Evolutionary conservation across 2,113 vertebrate species (phyloP), one percentile per base, ranked within the genome.

Genomic region (Ctenodactylus gundi): DNA sequence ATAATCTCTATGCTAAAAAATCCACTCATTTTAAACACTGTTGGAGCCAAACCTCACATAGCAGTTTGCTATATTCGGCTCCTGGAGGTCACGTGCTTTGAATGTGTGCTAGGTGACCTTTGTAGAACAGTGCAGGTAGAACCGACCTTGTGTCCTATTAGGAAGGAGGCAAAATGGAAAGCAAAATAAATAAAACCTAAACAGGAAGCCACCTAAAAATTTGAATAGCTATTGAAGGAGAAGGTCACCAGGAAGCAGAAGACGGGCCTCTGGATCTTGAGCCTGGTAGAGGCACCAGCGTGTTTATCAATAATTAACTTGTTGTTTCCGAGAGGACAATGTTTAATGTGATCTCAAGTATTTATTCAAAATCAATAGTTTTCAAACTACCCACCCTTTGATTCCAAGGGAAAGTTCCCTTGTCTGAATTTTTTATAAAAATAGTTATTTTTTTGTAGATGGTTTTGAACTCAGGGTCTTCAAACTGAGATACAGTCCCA

Each of bases 271-370:
- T 76, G 29, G 49, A 51, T 87, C 77, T 77, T 93, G 86, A 96
- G 57, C 36, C 80, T 76, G 53, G 93, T 84, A 49, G 20, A 77
- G 60, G 55, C 57, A 92, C 90, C 57, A 80, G 55, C 64, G 20
- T 94, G 49, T 77, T 95, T 95, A 93, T 91, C 84, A 97, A 85
- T 96, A 95, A 94, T 96, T 96, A 91, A 87, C 67, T 88, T 90
- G 80, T 65, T 88, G 87, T 95, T 94, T 96, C 39, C 41, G 64
- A 73, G 57, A 94, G 93, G 90, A 91, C 60, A 94, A 85, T 95
- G 81, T 72, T 96, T 89, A 93, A 80, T 92, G 44, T 93, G 76
- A 95, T 91, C 60, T 29, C 73, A 73, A 87, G 39, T 89, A 53
- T 86, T 91, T 20, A 49, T 39, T 91, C 27, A 49, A 91, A 94